A percentile compares a stretch with the other conserved stretches of the same genome.
Conservation (phyloP, 2,797 vertebrate genomes). For the Pitangus sulphuratus region DNA sequence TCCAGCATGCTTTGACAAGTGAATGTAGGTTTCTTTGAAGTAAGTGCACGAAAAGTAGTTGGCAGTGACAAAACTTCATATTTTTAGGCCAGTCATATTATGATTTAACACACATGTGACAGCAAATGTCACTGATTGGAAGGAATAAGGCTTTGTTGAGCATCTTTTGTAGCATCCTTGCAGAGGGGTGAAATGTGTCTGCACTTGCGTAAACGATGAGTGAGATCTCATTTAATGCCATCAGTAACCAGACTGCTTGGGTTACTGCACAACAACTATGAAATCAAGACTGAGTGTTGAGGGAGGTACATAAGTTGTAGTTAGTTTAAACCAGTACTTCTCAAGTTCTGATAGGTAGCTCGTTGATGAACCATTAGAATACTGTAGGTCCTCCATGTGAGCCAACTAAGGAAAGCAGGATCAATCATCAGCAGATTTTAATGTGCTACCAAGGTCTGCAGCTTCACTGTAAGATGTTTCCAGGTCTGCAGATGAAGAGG, state of each 20-base stretch:
- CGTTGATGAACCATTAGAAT: background rate
- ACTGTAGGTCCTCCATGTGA: background rate
- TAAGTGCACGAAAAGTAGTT: background rate
- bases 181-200: background rate
- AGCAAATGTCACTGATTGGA: background rate
- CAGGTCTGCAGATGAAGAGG: background rate
- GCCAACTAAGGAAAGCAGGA: background rate
- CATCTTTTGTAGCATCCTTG: background rate
- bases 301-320: background rate
- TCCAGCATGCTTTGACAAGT: background rate
- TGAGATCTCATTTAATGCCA: background rate
- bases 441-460: background rate
- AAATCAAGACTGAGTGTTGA: background rate
- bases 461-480: conserved; percentile 8
- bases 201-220: background rate
- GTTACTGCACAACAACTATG: background rate
- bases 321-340: background rate
- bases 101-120: background rate
- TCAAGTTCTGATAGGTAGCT: background rate
- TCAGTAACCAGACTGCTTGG: background rate
- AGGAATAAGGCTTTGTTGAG: background rate
- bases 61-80: background rate
- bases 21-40: background rate
- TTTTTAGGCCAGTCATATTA: conserved; percentile 10
- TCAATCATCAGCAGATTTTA: background rate